phyloP scores from a whole-genome alignment of 1,140 invertebrate genomes.

The Platyura marginata region DNA sequence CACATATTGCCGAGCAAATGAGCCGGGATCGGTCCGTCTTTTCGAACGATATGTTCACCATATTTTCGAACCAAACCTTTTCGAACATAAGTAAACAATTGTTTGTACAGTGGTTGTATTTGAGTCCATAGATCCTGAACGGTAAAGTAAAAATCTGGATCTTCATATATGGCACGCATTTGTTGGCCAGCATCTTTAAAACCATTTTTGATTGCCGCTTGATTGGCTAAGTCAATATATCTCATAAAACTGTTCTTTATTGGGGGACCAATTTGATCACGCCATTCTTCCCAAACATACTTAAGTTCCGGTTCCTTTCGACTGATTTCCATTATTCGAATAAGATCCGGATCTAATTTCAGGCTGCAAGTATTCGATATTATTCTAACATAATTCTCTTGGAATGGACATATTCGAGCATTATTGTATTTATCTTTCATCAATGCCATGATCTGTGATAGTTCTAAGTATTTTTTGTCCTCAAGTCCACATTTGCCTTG shows the following conservation, averaged over 20 bases:
- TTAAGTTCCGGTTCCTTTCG: conserved; percentile 49
- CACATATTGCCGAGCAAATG: conserved; percentile 68
- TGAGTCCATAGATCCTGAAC: conserved; percentile 50
- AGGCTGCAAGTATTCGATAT: conserved; percentile 35
- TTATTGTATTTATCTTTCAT: conserved; percentile 68
- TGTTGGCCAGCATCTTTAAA: conserved; percentile 61
- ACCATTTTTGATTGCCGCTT: conserved; percentile 54
- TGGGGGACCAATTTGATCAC: conserved; percentile 54
- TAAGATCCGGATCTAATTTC: conserved; percentile 40
- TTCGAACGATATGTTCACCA: conserved; percentile 36
- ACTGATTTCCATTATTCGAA: conserved; percentile 44
- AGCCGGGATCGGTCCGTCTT: conserved; percentile 56
- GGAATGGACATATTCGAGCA: conserved; percentile 48
- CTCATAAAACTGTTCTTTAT: conserved; percentile 55
- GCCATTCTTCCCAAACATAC: conserved; percentile 63
- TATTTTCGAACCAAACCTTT: conserved; percentile 47
- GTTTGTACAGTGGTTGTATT: conserved; percentile 60
- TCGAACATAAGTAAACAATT: conserved; percentile 73
- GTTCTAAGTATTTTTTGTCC: conserved; percentile 57
- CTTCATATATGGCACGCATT: conserved; percentile 49
- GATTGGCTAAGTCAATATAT: conserved; percentile 61
- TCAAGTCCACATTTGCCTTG: conserved; percentile 50
- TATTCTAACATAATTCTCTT: conserved; percentile 8
- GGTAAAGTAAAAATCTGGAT: conserved; percentile 44
- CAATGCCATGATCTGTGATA: conserved; percentile 45